phyloP scores from a whole-genome alignment of 64 coral and sea anemone species.

The Dendrophyllia cribrosa region DNA sequence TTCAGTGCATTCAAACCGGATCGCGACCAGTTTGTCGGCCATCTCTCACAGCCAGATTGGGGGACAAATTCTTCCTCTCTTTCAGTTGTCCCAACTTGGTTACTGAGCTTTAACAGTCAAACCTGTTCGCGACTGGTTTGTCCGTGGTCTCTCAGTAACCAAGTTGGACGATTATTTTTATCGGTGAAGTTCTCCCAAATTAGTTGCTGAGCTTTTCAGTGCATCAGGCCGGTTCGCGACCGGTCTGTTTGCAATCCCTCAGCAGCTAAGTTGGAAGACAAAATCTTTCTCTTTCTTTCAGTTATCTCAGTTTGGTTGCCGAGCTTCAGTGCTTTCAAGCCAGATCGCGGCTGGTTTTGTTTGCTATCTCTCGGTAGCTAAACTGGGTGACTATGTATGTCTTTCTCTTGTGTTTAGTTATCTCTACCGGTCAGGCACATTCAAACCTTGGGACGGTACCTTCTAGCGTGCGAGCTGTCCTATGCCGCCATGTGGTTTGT shows the following conservation, averaged over 20 bases:
- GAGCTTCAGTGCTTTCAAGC: slow-evolving; percentile 14
- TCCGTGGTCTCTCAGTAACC: slow-evolving; percentile 8
- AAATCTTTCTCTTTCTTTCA: slow-evolving; percentile 14
- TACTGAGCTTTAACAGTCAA: slow-evolving; percentile 2
- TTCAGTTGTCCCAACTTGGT: slow-evolving; percentile 10
- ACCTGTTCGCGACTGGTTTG: slow-evolving; percentile 29
- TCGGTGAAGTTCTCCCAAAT: background rate
- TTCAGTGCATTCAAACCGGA: background rate
- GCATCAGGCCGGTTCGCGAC: slow-evolving; percentile 20
- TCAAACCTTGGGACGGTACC: background rate
- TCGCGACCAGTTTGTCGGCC: background rate
- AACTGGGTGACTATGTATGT: background rate
- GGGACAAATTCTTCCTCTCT: slow-evolving; percentile 18
- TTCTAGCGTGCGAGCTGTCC: background rate
- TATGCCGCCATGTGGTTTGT: background rate
- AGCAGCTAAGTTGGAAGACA: background rate
- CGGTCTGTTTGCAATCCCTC: slow-evolving; percentile 20
- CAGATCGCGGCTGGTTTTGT: slow-evolving; percentile 10
- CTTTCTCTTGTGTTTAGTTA: background rate
- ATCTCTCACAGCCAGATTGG: slow-evolving; percentile 20
- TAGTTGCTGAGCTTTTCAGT: background rate
- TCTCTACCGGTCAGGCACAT: background rate
- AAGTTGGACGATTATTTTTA: slow-evolving; percentile 1
- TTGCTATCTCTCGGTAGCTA: slow-evolving; percentile 12
- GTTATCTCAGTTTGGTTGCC: background rate